A percentile compares a stretch with the other conserved stretches of the same genome.
Evolutionary conservation across 1,140 invertebrate genomes (phyloP).

Genomic region (Melanaphis sacchari): DNA sequence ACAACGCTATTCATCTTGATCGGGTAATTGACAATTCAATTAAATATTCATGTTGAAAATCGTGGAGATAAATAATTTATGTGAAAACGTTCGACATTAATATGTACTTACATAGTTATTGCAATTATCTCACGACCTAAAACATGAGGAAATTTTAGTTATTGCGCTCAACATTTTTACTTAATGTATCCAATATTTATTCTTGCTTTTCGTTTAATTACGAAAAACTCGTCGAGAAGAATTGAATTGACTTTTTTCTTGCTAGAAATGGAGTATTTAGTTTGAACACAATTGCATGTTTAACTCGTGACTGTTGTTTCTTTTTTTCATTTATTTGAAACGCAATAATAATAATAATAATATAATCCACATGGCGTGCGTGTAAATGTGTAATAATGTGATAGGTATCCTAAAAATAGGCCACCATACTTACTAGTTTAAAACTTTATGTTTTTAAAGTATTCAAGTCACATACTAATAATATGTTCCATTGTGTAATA

Average conservation of each 20-base stretch:
- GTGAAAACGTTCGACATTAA: background rate
- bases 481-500: background rate
- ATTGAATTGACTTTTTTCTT: background rate
- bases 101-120: background rate
- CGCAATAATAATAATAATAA: background rate
- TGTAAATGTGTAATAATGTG: background rate
- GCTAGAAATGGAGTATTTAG: background rate
- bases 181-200: background rate
- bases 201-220: background rate
- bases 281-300: background rate
- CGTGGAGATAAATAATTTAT: background rate
- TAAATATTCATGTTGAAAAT: background rate
- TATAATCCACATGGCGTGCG: background rate
- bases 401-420: background rate
- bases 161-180: background rate
- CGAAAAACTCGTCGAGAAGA: background rate
- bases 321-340: slow-evolving; percentile 6
- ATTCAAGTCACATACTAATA: background rate
- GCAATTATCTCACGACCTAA: background rate
- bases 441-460: background rate
- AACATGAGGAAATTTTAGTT: background rate
- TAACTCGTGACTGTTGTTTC: background rate
- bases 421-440: too few species aligned
- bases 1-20: background rate
- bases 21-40: background rate